Base-by-base conservation (phyloP, 2,888 invertebrate species). In the Eueremaeus valkanovi region DNA sequence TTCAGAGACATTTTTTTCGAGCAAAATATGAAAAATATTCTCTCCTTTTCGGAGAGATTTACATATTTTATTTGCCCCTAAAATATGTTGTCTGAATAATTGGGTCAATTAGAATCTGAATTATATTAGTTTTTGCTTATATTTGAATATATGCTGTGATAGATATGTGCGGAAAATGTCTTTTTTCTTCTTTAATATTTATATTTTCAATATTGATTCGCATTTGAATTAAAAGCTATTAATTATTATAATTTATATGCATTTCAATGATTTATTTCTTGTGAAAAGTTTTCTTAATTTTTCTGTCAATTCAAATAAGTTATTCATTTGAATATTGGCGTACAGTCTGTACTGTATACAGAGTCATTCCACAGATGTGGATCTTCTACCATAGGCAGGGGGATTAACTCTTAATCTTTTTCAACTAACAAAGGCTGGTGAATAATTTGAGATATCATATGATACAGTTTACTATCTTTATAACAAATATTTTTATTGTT, bases 81-180 rank as follows among this genome's bases (percentile, higher is more conserved):
- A 63, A 49, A 49, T 21, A 27, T 55, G 8, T 16, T n/a, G n/a
- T n/a, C n/a, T 24, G 9, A 21, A 63, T 63, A 63, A 63, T 63
- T 63, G 33, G 63, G 63, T 63, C 63, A 63, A 63, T 63, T 63
- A 63, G 31, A 33, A 63, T 18, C 33, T 63, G n/a, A 33, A 63
- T 63, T 36, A 63, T n/a, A 31, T 27, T 18, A 16, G 21, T 13
- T 27, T 63, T 33, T 33, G 8, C 5, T 6, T 63, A 31, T 63
- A 33, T 33, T 58, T 29, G 55, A 18, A 31, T 33, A n/a, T 8
- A 29, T 18, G 3, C 16, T 45, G 2, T 45, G 45, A 45, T 45
- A 45, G 9, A 45, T 45, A 16, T 45, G 6, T 45, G 45, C 45
- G 45, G 45, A 45, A 45, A 45, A 45, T 45, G 18, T 45, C 5